A percentile compares a stretch with the other conserved stretches of the same genome.
Evolutionary conservation across 35 echinoderm and acorn worm genomes (phyloP).

Genomic region (Hemicentrotus pulcherrimus): DNA sequence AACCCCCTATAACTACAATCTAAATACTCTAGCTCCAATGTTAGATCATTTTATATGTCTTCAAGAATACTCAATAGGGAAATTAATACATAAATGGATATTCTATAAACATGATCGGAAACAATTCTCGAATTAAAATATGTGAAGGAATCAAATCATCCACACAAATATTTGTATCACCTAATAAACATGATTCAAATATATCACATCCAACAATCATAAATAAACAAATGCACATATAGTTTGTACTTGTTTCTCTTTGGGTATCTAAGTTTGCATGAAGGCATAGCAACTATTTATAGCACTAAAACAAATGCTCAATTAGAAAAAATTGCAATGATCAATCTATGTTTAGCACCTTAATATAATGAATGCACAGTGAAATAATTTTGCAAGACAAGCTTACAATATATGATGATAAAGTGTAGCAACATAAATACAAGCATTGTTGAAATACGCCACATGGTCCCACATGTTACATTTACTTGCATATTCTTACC

Average conservation of each 20-base stretch:
- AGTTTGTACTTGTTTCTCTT: background rate
- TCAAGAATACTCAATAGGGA: background rate
- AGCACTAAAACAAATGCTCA: background rate
- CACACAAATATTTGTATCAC: background rate
- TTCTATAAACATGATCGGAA: background rate
- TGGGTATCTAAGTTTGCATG: background rate
- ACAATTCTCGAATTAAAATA: background rate
- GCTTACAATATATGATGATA: background rate
- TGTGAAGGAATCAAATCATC: background rate
- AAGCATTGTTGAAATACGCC: background rate
- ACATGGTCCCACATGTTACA: background rate
- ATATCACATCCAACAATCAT: background rate
- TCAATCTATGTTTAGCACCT: background rate
- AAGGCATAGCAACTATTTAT: background rate
- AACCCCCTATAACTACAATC: background rate
- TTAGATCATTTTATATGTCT: too few relatives aligned
- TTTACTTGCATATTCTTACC: background rate
- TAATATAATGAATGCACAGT: background rate
- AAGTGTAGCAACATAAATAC: background rate
- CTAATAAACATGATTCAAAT: background rate
- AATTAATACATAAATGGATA: background rate
- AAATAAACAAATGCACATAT: slow-evolving; percentile 6
- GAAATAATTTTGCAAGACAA: background rate
- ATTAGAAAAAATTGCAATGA: background rate
- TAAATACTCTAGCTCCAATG: too few relatives aligned